Base-by-base conservation (phyloP, 2,888 invertebrate genomes). In the Tetragnatha montana region DNA sequence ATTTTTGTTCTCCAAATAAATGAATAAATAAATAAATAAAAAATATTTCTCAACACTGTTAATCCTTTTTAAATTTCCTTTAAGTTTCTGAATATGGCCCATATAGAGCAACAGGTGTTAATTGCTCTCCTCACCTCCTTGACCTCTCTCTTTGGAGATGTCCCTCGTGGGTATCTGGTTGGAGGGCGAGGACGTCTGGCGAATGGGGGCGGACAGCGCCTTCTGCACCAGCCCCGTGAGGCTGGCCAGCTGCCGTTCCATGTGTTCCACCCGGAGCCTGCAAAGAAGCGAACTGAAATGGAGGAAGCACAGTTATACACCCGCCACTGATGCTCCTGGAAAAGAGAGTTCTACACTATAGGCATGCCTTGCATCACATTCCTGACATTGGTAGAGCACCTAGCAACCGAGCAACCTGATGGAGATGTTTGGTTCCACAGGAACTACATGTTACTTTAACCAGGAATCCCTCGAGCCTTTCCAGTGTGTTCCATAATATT, bases 231-330 rank as follows among this genome's bases (percentile, higher is more conserved):
- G 95, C 3, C 98, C 98, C 0, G 98, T 98, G 92, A 99, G 94
- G 93, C 97, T 98, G 51, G 98, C 98, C 92, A 99, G 95, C 93
- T 98, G 98, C 47, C 98, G 95, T 94, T 99, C 98, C 98, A 99
- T 98, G 93, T 98, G 97, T 94, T 98, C 98, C 92, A 99, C 98
- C 81, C 98, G 96, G 92, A 97, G 95, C 93, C 98, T 96, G 82
- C 8, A 69, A 76, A 73, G 47, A 70, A 70, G 22, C 6, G 50
- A 76, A 76, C 76, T 76, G 76, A 76, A 50, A 76, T 49, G 21
- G 60, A 21, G 19, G 14, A 60, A 60, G 21, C 12, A 68, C 71
- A 71, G 71, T 19, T 19, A 35, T 35, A 71, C 60, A 60, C 60
- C 60, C 10, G 71, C 21, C 71, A 8, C 71, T 7, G 19, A 70